phyloP scores from a whole-genome alignment of 2,888 invertebrate genomes.

The Baccha elongata region DNA sequence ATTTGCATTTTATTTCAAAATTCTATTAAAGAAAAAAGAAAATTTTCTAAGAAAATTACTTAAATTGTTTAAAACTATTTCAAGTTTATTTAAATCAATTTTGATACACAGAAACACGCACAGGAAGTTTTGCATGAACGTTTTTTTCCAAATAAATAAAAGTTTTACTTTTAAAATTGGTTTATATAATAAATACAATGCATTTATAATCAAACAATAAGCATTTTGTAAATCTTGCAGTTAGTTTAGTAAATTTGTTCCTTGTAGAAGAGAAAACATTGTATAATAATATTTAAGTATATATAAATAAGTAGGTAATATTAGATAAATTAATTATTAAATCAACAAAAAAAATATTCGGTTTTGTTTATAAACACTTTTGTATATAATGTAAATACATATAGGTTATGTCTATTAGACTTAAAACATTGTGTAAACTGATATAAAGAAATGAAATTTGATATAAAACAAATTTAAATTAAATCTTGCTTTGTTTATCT shows the following conservation, averaged over 20 bases:
- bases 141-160: no score
- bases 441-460: slow-evolving; percentile 65
- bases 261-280: slow-evolving; percentile 45
- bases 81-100: no score
- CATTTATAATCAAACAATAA: no score
- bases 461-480: slow-evolving; percentile 57
- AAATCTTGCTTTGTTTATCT: background rate
- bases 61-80: no score
- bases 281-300: slow-evolving; percentile 24
- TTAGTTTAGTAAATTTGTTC: slow-evolving; percentile 59
- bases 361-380: slow-evolving; percentile 27
- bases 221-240: no score
- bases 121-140: no score
- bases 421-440: slow-evolving; percentile 59
- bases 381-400: slow-evolving; percentile 63
- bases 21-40: no score
- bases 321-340: slow-evolving; percentile 16
- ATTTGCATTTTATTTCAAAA: no score
- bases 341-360: slow-evolving; percentile 10
- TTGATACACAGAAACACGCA: no score
- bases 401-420: background rate
- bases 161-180: no score
- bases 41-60: no score
- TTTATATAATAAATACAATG: no score
- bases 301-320: background rate